Conservation (phyloP, 2,113 vertebrate genomes). For the Sarotherodon lohbergeri region DNA sequence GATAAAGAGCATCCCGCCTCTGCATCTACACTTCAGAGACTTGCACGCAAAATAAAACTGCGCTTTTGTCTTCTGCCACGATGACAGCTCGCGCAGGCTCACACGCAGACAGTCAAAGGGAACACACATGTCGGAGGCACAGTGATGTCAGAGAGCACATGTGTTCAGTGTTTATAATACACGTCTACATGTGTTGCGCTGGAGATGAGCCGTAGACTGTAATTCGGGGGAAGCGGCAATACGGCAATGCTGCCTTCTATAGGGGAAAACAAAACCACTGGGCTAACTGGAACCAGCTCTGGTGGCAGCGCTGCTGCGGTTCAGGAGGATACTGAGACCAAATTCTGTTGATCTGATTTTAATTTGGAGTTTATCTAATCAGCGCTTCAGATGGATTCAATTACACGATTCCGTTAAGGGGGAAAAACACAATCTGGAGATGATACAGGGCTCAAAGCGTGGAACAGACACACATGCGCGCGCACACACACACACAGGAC, state of each 20-base stretch:
- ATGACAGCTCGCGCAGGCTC: neutral
- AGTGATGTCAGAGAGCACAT: constrained; percentile 53
- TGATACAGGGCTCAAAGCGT: constrained; percentile 23
- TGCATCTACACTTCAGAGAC: neutral
- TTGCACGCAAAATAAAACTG: neutral
- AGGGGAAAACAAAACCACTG: neutral
- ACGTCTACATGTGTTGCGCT: constrained; percentile 36
- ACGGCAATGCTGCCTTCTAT: constrained; percentile 29
- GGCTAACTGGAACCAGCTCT: constrained; percentile 51
- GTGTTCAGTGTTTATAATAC: constrained; percentile 57
- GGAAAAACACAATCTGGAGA: constrained; percentile 63
- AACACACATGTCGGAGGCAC: constrained; percentile 42
- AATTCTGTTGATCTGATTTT: constrained; percentile 62
- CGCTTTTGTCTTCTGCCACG: neutral
- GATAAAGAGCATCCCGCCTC: neutral
- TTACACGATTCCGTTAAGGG: constrained; percentile 50
- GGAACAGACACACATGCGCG: neutral
- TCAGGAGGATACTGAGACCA: constrained; percentile 37
- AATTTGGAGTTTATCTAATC: constrained; percentile 70
- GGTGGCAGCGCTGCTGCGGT: constrained; percentile 35
- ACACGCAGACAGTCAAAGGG: constrained; percentile 27
- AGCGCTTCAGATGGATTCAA: constrained; percentile 62
- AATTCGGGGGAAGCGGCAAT: constrained; percentile 36
- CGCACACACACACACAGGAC: neutral
- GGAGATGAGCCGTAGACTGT: constrained; percentile 45